phyloP scores from a whole-genome alignment of 2,888 invertebrate species.

The Pseudococcus jackbeardsleyi region DNA sequence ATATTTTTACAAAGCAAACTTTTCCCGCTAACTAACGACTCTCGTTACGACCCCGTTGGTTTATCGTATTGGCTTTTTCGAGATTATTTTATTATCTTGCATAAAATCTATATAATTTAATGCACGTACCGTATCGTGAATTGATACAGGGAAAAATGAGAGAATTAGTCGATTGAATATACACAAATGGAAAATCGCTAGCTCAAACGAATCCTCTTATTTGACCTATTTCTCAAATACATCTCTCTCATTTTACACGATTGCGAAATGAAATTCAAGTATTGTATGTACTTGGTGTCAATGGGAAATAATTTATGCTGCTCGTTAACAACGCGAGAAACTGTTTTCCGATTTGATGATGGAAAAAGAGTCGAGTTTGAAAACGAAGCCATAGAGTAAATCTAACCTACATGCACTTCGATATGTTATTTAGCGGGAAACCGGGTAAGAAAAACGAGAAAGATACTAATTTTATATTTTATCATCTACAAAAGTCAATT shows the following conservation, averaged over 20 bases:
- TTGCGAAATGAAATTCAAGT: neutral
- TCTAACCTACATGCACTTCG: too few species aligned
- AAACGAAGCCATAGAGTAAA: neutral
- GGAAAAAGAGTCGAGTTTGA: neutral
- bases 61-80: neutral
- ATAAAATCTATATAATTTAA: neutral
- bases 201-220: neutral
- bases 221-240: neutral
- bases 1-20: neutral
- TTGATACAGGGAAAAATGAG: too few species aligned
- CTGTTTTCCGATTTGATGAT: neutral
- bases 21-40: too few species aligned
- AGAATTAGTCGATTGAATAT: neutral
- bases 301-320: neutral
- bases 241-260: neutral
- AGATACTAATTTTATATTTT: too few species aligned
- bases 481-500: too few species aligned
- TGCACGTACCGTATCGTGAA: neutral
- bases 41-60: neutral
- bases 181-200: neutral
- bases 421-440: too few species aligned
- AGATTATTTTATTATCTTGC: conserved; percentile 14
- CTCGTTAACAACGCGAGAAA: neutral
- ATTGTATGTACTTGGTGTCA: neutral
- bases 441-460: too few species aligned